These are phyloP conservation scores for Crenichthys baileyi DNA, from an alignment of 2,797 vertebrate species.

Conservation along the genomic window DNA sequence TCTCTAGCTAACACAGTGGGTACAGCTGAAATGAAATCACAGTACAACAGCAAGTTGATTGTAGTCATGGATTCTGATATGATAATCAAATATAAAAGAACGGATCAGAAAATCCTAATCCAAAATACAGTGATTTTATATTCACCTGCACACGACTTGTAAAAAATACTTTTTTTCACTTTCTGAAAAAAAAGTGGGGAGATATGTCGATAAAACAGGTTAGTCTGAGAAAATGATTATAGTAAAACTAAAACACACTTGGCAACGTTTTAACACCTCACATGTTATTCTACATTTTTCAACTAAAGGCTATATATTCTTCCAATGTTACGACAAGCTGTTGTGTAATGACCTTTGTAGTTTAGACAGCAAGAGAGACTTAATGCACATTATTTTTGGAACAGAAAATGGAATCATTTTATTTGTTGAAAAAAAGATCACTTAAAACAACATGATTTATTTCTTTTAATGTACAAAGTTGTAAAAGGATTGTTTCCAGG, in stretches of 20 bases:
- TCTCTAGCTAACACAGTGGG: too few species aligned
- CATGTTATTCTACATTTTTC: neutral
- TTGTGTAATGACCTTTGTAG: neutral
- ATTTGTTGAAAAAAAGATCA: slow-evolving; percentile 8
- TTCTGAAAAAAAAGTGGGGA: neutral
- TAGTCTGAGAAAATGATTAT: neutral
- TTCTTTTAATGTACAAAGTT: slow-evolving; percentile 66
- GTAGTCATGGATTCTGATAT: too few species aligned
- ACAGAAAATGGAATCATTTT: neutral
- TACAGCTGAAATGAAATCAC: too few species aligned
- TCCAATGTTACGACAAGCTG: neutral
- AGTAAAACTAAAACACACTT: neutral
- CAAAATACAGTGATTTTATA: neutral
- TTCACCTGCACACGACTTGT: neutral
- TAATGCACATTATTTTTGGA: neutral
- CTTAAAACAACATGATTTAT: neutral
- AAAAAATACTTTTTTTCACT: neutral
- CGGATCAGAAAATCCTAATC: too few species aligned
- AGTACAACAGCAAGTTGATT: too few species aligned
- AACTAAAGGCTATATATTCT: neutral
- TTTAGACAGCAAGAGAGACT: neutral
- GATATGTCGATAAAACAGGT: neutral
- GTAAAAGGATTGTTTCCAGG: slow-evolving; percentile 82
- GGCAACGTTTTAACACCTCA: neutral
- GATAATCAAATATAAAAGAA: too few species aligned